A percentile compares a stretch with the other conserved stretches of the same genome.
phyloP scores from a whole-genome alignment of 2,113 vertebrate species.

The Symphodus melops region DNA sequence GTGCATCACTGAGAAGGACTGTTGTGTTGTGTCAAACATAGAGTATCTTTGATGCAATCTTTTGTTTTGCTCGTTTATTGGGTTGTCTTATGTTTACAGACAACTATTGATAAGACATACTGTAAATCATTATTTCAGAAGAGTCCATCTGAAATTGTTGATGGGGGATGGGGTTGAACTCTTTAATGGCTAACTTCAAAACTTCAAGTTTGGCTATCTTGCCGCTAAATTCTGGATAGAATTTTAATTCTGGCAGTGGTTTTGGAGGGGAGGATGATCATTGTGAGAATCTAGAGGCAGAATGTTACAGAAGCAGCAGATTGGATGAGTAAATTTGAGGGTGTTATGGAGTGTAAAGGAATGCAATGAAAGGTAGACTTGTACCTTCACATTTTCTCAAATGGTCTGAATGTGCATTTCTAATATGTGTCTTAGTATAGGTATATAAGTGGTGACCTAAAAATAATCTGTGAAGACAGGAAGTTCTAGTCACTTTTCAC shows the following conservation, averaged over 20 bases:
- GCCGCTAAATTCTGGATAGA: neutral
- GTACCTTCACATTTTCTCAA: neutral
- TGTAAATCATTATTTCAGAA: no score
- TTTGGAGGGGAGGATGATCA: constrained; percentile 5
- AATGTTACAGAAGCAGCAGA: constrained; percentile 40
- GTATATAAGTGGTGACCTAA: constrained; percentile 4
- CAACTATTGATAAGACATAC: no score
- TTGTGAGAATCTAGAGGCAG: constrained; percentile 8
- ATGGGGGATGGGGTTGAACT: constrained; percentile 22
- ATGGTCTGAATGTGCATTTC: neutral
- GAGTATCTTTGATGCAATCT: no score
- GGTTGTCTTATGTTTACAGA: no score
- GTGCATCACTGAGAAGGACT: no score
- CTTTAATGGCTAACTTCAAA: constrained; percentile 21
- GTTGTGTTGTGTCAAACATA: no score
- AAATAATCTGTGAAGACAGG: neutral
- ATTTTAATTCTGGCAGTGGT: neutral
- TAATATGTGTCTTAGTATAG: neutral
- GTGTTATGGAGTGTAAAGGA: constrained; percentile 2
- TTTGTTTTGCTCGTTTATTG: no score
- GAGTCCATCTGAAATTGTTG: constrained; percentile 26
- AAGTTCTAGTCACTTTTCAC: constrained; percentile 18
- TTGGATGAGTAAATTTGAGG: constrained; percentile 39
- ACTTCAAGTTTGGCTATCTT: constrained; percentile 1
- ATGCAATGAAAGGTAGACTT: constrained; percentile 2